Evolutionary conservation across 2,113 vertebrate genomes (phyloP), one percentile per base, ranked within the genome.

Genomic region (Scomber colias): DNA sequence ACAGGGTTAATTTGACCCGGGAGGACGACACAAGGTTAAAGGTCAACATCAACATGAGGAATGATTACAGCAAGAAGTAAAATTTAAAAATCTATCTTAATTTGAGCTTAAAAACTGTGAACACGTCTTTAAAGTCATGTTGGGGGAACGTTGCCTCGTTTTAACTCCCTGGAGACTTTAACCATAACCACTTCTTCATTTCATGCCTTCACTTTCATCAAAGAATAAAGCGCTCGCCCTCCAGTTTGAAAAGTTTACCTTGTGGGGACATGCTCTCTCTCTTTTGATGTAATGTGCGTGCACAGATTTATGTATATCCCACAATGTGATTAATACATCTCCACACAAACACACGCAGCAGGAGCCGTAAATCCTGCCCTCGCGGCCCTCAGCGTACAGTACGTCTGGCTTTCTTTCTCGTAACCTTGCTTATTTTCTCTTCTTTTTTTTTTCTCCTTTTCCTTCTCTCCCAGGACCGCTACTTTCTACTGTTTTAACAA

Each of bases 401-500:
- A 50, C 64, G 46, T 83, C 45, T 27, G 16, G 16, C 19, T 27
- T 19, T 64, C 19, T 57, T 12, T 67, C 63, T 61, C 21, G n/a
- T 12, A 75, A 40, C 53, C 40, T 65, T n/a, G 14, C 55, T 56
- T 51, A 24, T 53, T 59, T 46, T 3, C 9, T 7, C 8, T 27
- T 49, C 56, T 45, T 12, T 13, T 31, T 35, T 5, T 49, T 40
- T 12, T 30, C 30, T 62, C 21, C 24, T 3, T 3, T 66, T 60
- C 31, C 31, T 59, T 30, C 51, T 53, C 49, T 65, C 40, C 56
- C 56, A 70, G 48, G 35, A 71, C 68, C 5, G 31, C 45, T 21
- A 21, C 35, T 60, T 48, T 68, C 79, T 61, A 12, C 54, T n/a
- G 50, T 75, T 83, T 82, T 74, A 81, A 88, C 75, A 90, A 87